Conservation (phyloP, 2,797 vertebrate species). For the Platyrinchus mystaceus region DNA sequence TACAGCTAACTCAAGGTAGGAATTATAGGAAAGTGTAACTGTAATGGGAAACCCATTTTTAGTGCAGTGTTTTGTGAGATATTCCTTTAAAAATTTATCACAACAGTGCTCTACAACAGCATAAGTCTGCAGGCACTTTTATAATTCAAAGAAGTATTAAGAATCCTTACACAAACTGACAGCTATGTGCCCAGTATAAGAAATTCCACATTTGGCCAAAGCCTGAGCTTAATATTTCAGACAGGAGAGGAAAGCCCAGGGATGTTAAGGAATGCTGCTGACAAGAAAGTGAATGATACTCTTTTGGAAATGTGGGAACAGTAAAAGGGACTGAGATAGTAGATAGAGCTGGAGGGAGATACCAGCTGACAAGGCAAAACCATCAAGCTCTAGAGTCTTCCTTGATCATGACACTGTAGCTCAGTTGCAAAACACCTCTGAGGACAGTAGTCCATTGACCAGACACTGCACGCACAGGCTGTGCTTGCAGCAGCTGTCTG, state of each 20-base stretch:
- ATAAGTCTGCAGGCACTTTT: background rate
- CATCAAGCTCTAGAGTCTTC: background rate
- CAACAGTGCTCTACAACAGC: background rate
- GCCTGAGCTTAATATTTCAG: background rate
- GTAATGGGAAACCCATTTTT: background rate
- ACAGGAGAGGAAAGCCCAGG: background rate
- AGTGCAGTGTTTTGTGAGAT: background rate
- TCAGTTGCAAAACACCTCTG: background rate
- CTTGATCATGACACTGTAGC: fast-evolving
- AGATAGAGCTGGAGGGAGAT: background rate
- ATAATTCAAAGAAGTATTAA: background rate
- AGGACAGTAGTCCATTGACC: background rate
- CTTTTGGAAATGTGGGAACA: fast-evolving
- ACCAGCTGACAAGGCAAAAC: background rate
- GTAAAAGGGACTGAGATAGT: background rate
- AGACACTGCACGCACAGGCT: background rate
- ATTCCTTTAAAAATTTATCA: background rate
- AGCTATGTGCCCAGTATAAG: background rate
- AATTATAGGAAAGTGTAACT: background rate
- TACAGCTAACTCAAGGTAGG: background rate
- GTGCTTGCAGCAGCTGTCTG: background rate
- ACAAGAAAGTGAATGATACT: background rate
- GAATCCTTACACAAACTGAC: background rate
- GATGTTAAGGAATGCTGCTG: background rate
- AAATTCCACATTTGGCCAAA: background rate